Base-by-base conservation (phyloP, 2,888 invertebrate genomes). In the Dolichomitus sp. region DNA sequence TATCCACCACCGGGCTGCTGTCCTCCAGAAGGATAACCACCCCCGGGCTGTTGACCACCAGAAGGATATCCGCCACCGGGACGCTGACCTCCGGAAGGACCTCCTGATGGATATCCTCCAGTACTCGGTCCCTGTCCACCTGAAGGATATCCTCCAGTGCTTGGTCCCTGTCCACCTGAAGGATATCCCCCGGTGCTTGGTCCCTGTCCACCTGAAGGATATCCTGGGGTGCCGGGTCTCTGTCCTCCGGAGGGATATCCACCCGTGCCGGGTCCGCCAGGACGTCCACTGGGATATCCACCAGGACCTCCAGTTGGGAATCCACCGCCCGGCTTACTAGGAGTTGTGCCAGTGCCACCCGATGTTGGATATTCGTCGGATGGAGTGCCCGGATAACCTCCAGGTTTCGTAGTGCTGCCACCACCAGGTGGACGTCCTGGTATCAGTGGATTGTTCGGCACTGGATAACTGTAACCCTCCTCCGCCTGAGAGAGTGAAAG, bases 391-490 rank as follows among this genome's bases (percentile, higher is more conserved):
- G 88, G 88, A 27, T 84, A 85, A 40, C 88, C 87, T 11, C 88
- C 91, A 12, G 91, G 90, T 80, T 88, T 85, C 3, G 88, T 75
- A 30, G 87, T 85, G 23, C 76, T 73, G 7, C 86, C 88, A 57
- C 90, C 87, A 37, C 87, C 85, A 68, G 84, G 79, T 40, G 85
- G 79, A 63, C 87, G 81, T 14, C 94, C 94, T 48, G 92, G 89
- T 73, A 90, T 91, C 86, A 96, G 95, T 0, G 96, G 96, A 87
- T 95, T 95, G 68, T 95, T 95, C 7, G 97, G 97, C 82, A 96
- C 95, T 84, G 96, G 96, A 93, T 97, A 97, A 85, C 95, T 96
- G 91, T 97, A 97, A 23, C 97, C 97, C 90, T 95, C 95, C 94
- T 97, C 97, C 73, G 95, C 95, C 96, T 96, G 85, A 45, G 87